A percentile compares a stretch with the other conserved stretches of the same genome.
phyloP scores from a whole-genome alignment of 2,113 vertebrate species.

The Nibea albiflora region DNA sequence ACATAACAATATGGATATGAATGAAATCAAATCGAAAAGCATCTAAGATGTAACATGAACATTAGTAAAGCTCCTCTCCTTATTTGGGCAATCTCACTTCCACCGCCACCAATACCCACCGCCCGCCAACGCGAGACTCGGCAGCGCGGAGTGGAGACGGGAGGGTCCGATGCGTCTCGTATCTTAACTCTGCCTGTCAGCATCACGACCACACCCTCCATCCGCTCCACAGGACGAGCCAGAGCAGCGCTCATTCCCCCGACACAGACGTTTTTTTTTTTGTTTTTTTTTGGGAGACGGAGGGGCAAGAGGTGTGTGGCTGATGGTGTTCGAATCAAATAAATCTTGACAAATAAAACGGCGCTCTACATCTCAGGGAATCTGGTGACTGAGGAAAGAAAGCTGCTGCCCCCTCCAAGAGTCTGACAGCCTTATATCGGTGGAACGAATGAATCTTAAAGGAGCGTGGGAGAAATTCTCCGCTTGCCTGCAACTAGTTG shows the following conservation, averaged over 20 bases:
- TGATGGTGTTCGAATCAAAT: slow-evolving; percentile 69
- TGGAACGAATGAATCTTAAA: slow-evolving; percentile 72
- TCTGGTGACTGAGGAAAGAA: slow-evolving; percentile 82
- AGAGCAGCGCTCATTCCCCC: slow-evolving; percentile 38
- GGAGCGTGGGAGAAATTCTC: slow-evolving; percentile 65
- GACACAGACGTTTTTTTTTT: not conserved
- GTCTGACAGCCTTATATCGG: slow-evolving; percentile 78
- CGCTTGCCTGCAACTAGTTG: slow-evolving; percentile 82
- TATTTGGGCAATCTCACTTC: slow-evolving; percentile 69
- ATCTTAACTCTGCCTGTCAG: slow-evolving; percentile 40
- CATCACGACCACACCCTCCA: slow-evolving; percentile 55
- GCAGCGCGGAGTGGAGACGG: slow-evolving; percentile 38
- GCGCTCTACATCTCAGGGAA: slow-evolving; percentile 88
- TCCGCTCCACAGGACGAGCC: slow-evolving; percentile 52
- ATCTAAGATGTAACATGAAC: slow-evolving; percentile 70
- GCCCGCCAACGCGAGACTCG: slow-evolving; percentile 62
- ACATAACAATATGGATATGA: slow-evolving; percentile 70
- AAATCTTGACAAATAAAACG: slow-evolving; percentile 74
- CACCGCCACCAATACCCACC: slow-evolving; percentile 52
- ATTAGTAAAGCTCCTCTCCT: slow-evolving; percentile 68
- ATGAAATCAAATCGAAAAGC: slow-evolving; percentile 68
- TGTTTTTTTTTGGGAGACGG: not conserved
- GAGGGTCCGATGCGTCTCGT: not conserved
- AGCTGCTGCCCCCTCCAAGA: slow-evolving; percentile 79
- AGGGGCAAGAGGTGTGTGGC: slow-evolving; percentile 25